A percentile compares a stretch with the other conserved stretches of the same genome.
These are phyloP conservation scores for Venusia cambrica DNA, from an alignment of 2,888 invertebrate species.

Conservation along the genomic window DNA sequence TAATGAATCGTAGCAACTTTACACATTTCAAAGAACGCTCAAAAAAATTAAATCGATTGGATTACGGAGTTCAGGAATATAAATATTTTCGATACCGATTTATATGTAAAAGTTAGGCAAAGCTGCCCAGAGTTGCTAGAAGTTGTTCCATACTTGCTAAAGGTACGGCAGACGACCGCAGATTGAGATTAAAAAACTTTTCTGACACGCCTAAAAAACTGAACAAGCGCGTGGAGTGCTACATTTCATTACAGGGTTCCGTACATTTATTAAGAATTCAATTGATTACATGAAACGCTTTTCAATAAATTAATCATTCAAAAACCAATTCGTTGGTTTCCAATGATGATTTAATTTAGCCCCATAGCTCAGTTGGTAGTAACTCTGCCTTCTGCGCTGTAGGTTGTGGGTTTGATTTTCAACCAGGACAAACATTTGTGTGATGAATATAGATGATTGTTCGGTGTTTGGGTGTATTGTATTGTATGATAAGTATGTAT, in stretches of 20 bases:
- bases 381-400: too few relatives aligned
- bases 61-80: conserved; percentile 1
- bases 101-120: conserved; percentile 18
- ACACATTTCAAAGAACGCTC: neutral
- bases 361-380: too few relatives aligned
- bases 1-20: too few relatives aligned
- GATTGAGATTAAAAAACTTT: conserved; percentile 72
- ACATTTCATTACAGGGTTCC: neutral
- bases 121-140: conserved; percentile 22
- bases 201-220: conserved; percentile 44
- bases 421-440: too few relatives aligned
- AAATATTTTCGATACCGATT: conserved; percentile 16
- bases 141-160: conserved; percentile 24
- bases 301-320: too few relatives aligned
- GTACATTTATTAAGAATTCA: neutral
- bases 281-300: too few relatives aligned
- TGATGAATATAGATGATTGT: too few relatives aligned
- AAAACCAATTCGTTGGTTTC: too few relatives aligned
- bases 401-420: too few relatives aligned
- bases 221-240: conserved; percentile 2
- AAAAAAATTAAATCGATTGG: conserved; percentile 12
- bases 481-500: too few relatives aligned
- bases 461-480: too few relatives aligned
- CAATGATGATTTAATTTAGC: too few relatives aligned
- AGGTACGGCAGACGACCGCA: conserved; percentile 23